These are phyloP conservation scores for Dione vanillae DNA, from an alignment of 2,888 invertebrate genomes.

Conservation along the genomic window DNA sequence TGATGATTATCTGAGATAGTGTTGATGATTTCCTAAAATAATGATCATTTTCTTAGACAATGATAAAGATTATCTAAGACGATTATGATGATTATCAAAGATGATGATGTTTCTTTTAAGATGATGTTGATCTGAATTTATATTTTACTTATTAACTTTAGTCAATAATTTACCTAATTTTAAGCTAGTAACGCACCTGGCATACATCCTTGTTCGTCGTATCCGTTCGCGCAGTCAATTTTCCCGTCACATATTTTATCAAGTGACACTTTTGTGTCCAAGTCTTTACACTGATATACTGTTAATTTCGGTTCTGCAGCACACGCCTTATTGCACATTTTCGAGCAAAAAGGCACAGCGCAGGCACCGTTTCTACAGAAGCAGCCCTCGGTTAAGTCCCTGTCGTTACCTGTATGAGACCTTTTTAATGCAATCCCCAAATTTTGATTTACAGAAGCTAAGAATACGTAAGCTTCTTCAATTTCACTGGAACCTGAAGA, in stretches of 20 bases:
- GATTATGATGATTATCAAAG: too few relatives aligned
- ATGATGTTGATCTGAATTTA: too few relatives aligned
- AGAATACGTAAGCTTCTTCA: constrained; percentile 56
- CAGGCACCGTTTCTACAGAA: constrained; percentile 61
- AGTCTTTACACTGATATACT: constrained; percentile 57
- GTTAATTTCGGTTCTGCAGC: constrained; percentile 58
- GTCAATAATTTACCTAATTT: too few relatives aligned
- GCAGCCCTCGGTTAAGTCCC: constrained; percentile 58
- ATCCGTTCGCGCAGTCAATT: constrained; percentile 61
- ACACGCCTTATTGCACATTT: constrained; percentile 61
- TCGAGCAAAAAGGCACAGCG: constrained; percentile 57
- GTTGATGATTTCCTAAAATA: too few relatives aligned
- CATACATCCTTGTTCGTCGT: constrained; percentile 66
- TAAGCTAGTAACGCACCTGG: constrained; percentile 54
- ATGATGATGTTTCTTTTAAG: too few relatives aligned
- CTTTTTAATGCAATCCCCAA: constrained; percentile 63
- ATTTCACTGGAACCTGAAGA: constrained; percentile 49
- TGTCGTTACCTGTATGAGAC: constrained; percentile 65
- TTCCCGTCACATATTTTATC: constrained; percentile 64
- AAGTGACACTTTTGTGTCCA: constrained; percentile 54
- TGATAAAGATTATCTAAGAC: too few relatives aligned
- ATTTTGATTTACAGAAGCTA: constrained; percentile 59
- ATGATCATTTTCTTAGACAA: too few relatives aligned
- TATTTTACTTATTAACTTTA: too few relatives aligned
- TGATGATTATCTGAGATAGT: too few relatives aligned